phyloP scores from a whole-genome alignment of 1,140 invertebrate species.

The Zophobas atratus region DNA sequence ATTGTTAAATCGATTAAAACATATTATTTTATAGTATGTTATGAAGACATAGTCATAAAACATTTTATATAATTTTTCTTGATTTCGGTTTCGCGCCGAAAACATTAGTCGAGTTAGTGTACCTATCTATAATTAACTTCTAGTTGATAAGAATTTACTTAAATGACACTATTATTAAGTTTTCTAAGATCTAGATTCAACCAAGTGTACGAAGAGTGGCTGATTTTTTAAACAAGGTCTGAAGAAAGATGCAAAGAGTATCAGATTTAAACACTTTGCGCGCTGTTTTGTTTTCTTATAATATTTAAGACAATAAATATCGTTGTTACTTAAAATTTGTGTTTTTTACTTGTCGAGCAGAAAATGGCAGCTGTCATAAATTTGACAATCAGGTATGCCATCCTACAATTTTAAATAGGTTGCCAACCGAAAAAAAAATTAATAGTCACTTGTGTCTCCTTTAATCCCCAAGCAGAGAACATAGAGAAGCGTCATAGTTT shows the following conservation, averaged over 20 bases:
- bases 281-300: constrained; percentile 42
- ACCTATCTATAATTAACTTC: no score
- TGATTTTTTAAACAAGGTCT: constrained; percentile 30
- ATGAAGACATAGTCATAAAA: constrained; percentile 50
- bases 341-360: constrained; percentile 3
- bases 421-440: no score
- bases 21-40: constrained; percentile 54
- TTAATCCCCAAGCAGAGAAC: no score
- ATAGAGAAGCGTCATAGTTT: no score
- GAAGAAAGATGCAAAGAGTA: constrained; percentile 48
- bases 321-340: constrained; percentile 33
- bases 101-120: neutral
- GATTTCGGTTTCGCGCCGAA: constrained; percentile 37
- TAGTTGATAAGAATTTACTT: no score
- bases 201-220: constrained; percentile 27
- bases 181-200: constrained; percentile 50
- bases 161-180: neutral
- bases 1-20: constrained; percentile 41
- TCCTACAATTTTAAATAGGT: no score
- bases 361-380: no score
- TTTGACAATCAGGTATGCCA: no score
- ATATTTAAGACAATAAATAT: constrained; percentile 49
- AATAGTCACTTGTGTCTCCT: no score
- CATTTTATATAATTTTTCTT: constrained; percentile 46
- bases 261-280: constrained; percentile 41